A percentile compares a stretch with the other conserved stretches of the same genome.
Evolutionary conservation across 1,140 invertebrate genomes (phyloP).

Genomic region (Drosophila lowei): DNA sequence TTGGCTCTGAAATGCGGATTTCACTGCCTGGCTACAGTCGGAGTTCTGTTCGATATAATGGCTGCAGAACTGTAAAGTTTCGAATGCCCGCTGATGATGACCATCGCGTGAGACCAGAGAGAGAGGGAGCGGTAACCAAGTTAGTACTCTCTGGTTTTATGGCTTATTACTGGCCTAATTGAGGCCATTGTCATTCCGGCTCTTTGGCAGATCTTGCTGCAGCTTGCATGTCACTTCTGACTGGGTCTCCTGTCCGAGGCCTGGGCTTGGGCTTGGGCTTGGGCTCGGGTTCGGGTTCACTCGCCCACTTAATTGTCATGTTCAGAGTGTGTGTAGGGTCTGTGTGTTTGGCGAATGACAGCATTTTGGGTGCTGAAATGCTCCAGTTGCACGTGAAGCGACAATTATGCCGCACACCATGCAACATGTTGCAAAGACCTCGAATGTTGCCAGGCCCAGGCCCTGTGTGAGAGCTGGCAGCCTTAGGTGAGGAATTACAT

Average conservation of each 20-base stretch:
- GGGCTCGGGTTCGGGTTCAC: slow-evolving; percentile 52
- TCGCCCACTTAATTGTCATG: slow-evolving; percentile 73
- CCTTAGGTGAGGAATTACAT: slow-evolving; percentile 28
- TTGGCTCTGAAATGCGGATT: slow-evolving; percentile 36
- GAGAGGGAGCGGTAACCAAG: neutral
- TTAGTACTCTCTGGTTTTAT: slow-evolving; percentile 52
- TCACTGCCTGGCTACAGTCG: neutral
- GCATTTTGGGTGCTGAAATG: slow-evolving; percentile 42
- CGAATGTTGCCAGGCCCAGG: slow-evolving; percentile 40
- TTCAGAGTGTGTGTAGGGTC: neutral
- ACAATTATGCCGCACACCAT: slow-evolving; percentile 56
- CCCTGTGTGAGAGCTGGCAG: slow-evolving; percentile 18
- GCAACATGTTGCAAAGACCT: slow-evolving; percentile 49
- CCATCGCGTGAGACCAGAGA: slow-evolving; percentile 61
- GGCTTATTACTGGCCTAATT: slow-evolving; percentile 76
- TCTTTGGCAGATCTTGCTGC: slow-evolving; percentile 47
- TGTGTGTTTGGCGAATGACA: slow-evolving; percentile 48
- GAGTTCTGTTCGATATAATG: slow-evolving; percentile 20
- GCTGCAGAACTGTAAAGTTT: slow-evolving; percentile 4
- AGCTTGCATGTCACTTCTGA: slow-evolving; percentile 47
- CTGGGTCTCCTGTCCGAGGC: slow-evolving; percentile 33
- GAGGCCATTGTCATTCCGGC: slow-evolving; percentile 71
- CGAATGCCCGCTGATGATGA: slow-evolving; percentile 36
- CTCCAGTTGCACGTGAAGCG: slow-evolving; percentile 63
- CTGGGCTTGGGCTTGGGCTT: neutral